These are phyloP conservation scores for Oncorhynchus nerka DNA, from an alignment of 2,113 vertebrate species.

Conservation along the genomic window DNA sequence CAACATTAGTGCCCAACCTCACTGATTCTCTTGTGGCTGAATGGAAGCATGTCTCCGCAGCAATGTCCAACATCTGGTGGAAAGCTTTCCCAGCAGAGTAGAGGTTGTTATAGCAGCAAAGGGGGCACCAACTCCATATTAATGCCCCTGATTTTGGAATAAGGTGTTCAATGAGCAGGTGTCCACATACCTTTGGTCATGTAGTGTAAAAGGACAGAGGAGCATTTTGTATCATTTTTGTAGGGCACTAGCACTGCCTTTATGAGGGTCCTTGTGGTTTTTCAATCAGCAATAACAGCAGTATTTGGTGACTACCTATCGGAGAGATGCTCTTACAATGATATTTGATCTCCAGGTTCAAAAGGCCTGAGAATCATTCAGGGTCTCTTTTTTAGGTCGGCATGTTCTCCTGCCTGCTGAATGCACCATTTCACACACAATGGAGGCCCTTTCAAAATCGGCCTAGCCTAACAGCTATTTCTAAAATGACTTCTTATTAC, in stretches of 20 bases:
- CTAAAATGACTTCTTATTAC: constrained; percentile 66
- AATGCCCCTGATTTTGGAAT: too few species aligned
- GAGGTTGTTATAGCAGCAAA: too few species aligned
- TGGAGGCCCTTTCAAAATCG: constrained; percentile 47
- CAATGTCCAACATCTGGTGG: too few species aligned
- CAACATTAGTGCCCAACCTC: too few species aligned
- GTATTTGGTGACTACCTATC: constrained; percentile 65
- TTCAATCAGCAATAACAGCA: constrained; percentile 75
- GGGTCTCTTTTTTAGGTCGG: constrained; percentile 25
- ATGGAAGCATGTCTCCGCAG: too few species aligned
- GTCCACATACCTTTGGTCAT: too few species aligned
- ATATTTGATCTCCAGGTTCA: constrained; percentile 74
- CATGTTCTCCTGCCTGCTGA: constrained; percentile 34
- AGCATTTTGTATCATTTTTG: constrained; percentile 68
- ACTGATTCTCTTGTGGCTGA: too few species aligned
- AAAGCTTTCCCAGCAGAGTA: too few species aligned
- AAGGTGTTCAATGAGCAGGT: too few species aligned
- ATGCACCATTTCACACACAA: constrained; percentile 57
- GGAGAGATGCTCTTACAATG: constrained; percentile 59
- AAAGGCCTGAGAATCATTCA: constrained; percentile 63
- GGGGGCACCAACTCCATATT: too few species aligned
- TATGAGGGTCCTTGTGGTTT: constrained; percentile 69
- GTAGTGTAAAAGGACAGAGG: constrained; percentile 43
- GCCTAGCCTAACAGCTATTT: constrained; percentile 35
- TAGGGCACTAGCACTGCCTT: constrained; percentile 63